Evolutionary conservation across 2,113 vertebrate genomes (phyloP), one percentile per base, ranked within the genome.

Genomic region (Panurus biarmicus): DNA sequence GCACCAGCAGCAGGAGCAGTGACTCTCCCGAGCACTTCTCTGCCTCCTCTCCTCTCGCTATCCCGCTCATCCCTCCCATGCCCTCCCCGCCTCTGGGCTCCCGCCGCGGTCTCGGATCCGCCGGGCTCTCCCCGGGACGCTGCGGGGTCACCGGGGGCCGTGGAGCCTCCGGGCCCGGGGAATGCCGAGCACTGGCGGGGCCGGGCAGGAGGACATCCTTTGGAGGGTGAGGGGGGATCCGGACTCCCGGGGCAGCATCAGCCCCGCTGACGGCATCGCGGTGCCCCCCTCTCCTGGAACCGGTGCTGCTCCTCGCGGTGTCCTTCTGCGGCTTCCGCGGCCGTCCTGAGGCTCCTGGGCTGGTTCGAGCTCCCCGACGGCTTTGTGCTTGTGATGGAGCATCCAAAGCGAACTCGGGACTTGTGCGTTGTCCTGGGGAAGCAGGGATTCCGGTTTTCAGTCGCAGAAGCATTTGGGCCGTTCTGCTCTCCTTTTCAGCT

Each of bases 151-250:
- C 23, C 29, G n/a, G 48, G 35, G n/a, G 6, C 23, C 19, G 11
- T 9, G 65, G 35, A 40, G 24, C 60, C 7, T 20, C 70, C 50
- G 9, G 35, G 50, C 19, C 40, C 15, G 6, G 35, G 50, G 23
- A 56, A 20, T 28, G 50, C 42, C 60, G 28, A 23, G 33, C 40
- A 26, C 57, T 9, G 78, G 24, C 28, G 64, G 53, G 22, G 9
- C 18, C 35, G 31, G 54, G 44, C 19, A 42, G 12, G 12, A 22
- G 33, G 11, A 53, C n/a, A 28, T 18, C 58, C 35, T 28, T 7
- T 19, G 12, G 28, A 8, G n/a, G 7, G 2, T 7, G 14, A 5
- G 13, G 5, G 18, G 5, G 16, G 11, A 21, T 16, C 40, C 6
- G 28, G 26, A 11, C 6, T 18, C 28, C 40, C 4, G n/a, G 40